Evolutionary conservation across 2,797 vertebrate genomes (phyloP).

Genomic region (Decapterus maruadsi): DNA sequence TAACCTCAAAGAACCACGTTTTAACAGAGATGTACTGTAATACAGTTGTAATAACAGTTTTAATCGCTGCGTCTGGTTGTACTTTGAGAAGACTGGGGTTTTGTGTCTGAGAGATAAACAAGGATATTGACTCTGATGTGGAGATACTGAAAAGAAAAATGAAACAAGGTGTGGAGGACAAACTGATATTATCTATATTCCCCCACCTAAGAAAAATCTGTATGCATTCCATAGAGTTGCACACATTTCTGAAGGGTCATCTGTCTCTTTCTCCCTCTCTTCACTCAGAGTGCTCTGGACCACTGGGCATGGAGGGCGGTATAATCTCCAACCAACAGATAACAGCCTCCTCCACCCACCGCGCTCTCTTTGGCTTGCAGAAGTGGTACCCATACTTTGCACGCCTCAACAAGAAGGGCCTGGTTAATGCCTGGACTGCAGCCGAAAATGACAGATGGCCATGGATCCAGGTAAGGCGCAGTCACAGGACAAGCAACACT

Average conservation of each 20-base stretch:
- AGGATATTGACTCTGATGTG: slow-evolving; percentile 7
- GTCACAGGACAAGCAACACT: slow-evolving; percentile 42
- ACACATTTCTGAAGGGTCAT: slow-evolving; percentile 30
- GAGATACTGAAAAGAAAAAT: slow-evolving; percentile 12
- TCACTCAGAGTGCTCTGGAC: slow-evolving; percentile 93
- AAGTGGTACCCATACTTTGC: slow-evolving; percentile 99
- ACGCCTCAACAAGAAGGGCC: slow-evolving; percentile 97
- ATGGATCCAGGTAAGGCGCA: slow-evolving; percentile 97
- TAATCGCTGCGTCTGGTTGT: slow-evolving; percentile 16
- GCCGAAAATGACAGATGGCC: slow-evolving; percentile 99
- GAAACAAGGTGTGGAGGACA: slow-evolving; percentile 6
- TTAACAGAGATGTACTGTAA: slow-evolving; percentile 32
- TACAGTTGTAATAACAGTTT: slow-evolving; percentile 18
- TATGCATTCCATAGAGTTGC: slow-evolving; percentile 5
- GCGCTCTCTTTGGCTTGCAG: slow-evolving; percentile 97
- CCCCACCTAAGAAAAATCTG: slow-evolving; percentile 2
- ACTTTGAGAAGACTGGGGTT: slow-evolving; percentile 31
- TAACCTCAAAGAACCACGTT: slow-evolving; percentile 22
- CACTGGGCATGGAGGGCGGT: slow-evolving; percentile 97
- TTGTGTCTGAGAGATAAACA: slow-evolving; percentile 20
- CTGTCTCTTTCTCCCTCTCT: slow-evolving; percentile 42
- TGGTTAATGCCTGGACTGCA: slow-evolving; percentile 99
- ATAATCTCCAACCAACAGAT: slow-evolving; percentile 99
- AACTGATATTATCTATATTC: slow-evolving; percentile 4
- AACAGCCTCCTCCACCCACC: slow-evolving; percentile 97